Evolutionary conservation across 2,888 invertebrate species (phyloP).

Genomic region (Lepidocyrtinus sp.): DNA sequence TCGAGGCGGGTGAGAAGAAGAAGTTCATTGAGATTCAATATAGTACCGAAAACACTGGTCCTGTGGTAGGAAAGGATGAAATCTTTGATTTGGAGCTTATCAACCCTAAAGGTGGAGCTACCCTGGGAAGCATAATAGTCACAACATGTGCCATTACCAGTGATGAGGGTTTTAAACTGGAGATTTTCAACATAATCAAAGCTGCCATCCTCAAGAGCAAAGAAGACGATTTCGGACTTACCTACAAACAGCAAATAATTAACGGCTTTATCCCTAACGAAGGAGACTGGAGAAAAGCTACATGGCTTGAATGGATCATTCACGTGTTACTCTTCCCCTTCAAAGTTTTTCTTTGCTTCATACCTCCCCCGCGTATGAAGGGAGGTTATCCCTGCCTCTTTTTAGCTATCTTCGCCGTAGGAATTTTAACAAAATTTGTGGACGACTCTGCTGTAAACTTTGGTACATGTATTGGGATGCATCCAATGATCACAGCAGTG

Average conservation of each 20-base stretch:
- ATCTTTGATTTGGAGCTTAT: conserved; percentile 75
- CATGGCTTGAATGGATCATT: conserved; percentile 74
- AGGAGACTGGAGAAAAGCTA: conserved; percentile 32
- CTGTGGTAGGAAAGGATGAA: conserved; percentile 74
- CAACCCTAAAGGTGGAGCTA: conserved; percentile 73
- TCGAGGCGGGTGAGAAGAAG: conserved; percentile 73
- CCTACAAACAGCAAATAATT: conserved; percentile 25
- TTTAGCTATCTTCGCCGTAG: conserved; percentile 75
- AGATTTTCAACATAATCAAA: conserved; percentile 22
- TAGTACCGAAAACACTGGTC: too few species aligned
- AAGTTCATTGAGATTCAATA: conserved; percentile 36
- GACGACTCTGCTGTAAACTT: conserved; percentile 77
- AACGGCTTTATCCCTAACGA: conserved; percentile 12
- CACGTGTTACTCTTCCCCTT: conserved; percentile 77
- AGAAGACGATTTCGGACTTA: not conserved
- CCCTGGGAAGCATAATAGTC: conserved; percentile 73
- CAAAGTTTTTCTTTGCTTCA: conserved; percentile 73
- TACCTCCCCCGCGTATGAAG: conserved; percentile 74
- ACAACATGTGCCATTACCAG: conserved; percentile 75
- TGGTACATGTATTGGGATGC: conserved; percentile 76
- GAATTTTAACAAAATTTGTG: conserved; percentile 76
- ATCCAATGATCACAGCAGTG: conserved; percentile 72
- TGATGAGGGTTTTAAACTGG: conserved; percentile 71
- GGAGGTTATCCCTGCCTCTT: conserved; percentile 77
- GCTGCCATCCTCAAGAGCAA: conserved; percentile 16